These are phyloP conservation scores for Ictidomys tridecemlineatus DNA, from an alignment of 2,113 vertebrate genomes.

Conservation along the genomic window DNA sequence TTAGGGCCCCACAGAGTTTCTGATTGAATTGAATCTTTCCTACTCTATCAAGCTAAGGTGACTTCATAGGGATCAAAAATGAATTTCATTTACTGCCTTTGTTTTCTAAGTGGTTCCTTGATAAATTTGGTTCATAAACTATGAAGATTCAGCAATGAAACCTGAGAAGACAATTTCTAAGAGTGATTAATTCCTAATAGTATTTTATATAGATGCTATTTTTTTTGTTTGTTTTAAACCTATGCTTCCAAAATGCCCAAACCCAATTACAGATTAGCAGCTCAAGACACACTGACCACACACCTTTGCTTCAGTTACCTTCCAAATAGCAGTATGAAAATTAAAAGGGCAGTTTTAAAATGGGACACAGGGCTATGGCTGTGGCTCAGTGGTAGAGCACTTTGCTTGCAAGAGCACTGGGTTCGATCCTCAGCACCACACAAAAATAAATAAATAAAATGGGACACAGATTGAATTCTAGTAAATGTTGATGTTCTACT, in stretches of 20 bases:
- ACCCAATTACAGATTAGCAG: not conserved
- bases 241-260: not conserved
- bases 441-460: too few relatives aligned
- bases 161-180: constrained; percentile 18
- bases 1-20: constrained; percentile 72
- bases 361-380: not conserved
- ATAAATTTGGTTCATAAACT: constrained; percentile 47
- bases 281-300: not conserved
- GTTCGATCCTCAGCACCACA: too few relatives aligned
- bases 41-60: constrained; percentile 44
- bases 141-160: constrained; percentile 12
- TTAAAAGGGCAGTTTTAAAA: not conserved
- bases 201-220: not conserved
- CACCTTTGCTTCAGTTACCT: not conserved
- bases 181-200: constrained; percentile 16
- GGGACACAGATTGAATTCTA: too few relatives aligned
- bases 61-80: constrained; percentile 50
- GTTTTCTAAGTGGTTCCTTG: constrained; percentile 59
- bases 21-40: constrained; percentile 71
- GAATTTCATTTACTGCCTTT: constrained; percentile 59
- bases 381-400: too few relatives aligned
- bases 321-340: not conserved
- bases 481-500: too few relatives aligned
- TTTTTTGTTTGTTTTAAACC: constrained; percentile 31
- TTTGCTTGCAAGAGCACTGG: too few relatives aligned